Base-by-base conservation (phyloP, 2,888 invertebrate genomes). In the Eumerus sabulonum region DNA sequence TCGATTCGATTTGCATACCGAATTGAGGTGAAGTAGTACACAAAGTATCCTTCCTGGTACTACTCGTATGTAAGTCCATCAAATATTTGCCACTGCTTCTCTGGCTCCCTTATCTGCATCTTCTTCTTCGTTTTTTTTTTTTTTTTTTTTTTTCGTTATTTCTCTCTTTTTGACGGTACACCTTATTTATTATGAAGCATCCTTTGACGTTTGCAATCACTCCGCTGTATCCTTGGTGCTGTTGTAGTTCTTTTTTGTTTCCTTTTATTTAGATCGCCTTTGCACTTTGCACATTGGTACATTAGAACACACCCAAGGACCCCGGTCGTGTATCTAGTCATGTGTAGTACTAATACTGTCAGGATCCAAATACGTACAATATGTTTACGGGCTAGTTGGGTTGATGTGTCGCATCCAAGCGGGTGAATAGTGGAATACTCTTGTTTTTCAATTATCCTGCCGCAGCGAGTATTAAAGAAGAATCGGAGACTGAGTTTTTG, bases 1-100 rank as follows among this genome's bases (percentile, higher is more conserved):
- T 79, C 57, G 59, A 79, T 79, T 79, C 68, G 79, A 79, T 79
- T 79, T 79, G 79, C 79, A 79, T 79, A 79, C 64, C 53, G 74
- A 79, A 79, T 79, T 70, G 79, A 79, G 79, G 73, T 70, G 74
- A 79, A 79, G 74, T 74, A 70, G 59, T 64, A 79, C 73, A 60
- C 74, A 79, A 73, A 79, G 74, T 70, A 56, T 70, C 68, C 63
- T 74, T 74, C 74, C 77, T 51, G 56, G 66, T 76, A 63, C 56
- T 51, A 51, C 53, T 68, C 68, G 18, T 63, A 64, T 79, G 79
- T 70, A 79, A 79, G 79, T 79, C 68, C 59, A 79, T 79, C 68
- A 79, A 79, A 79, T 74, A 79, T 79, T 76, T 76, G 71, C 62
- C 18, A 40, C 35, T 70, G 19, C 42, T 64, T 62, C 27, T 27